A percentile compares a stretch with the other conserved stretches of the same genome.
phyloP scores from a whole-genome alignment of 2,113 vertebrate species.

The Myrmecobius fasciatus region DNA sequence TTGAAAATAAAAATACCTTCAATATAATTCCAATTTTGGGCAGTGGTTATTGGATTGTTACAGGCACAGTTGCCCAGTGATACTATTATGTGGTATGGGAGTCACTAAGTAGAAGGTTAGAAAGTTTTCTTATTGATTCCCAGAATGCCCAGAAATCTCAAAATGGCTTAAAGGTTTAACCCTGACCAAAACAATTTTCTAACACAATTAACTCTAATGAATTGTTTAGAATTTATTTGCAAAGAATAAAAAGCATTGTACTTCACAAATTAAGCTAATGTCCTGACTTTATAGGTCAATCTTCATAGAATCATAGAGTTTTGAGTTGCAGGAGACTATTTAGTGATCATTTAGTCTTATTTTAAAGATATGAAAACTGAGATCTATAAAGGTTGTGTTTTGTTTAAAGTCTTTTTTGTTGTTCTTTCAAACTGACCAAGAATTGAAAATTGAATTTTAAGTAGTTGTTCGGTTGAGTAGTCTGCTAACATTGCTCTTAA shows the following conservation, averaged over 20 bases:
- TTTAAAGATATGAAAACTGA: background rate
- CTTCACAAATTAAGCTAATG: background rate
- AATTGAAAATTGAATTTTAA: background rate
- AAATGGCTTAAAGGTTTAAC: background rate
- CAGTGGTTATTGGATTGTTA: background rate
- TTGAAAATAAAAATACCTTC: too few relatives aligned
- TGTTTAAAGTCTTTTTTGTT: background rate
- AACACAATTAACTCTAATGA: background rate
- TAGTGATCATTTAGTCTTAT: background rate
- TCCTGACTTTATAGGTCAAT: background rate
- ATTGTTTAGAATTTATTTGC: background rate
- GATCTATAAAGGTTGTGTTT: background rate
- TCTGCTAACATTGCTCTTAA: background rate
- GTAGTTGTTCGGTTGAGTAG: background rate
- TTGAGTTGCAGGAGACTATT: background rate
- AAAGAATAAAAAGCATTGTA: background rate
- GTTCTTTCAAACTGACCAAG: background rate
- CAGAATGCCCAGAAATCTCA: background rate
- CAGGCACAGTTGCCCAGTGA: background rate
- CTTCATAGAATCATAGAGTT: background rate
- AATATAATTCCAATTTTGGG: background rate
- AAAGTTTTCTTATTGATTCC: background rate
- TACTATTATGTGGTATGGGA: background rate
- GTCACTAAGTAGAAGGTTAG: background rate
- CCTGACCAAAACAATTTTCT: background rate